phyloP scores from a whole-genome alignment of 1,140 invertebrate genomes.

The Neuroterus valhalla region DNA sequence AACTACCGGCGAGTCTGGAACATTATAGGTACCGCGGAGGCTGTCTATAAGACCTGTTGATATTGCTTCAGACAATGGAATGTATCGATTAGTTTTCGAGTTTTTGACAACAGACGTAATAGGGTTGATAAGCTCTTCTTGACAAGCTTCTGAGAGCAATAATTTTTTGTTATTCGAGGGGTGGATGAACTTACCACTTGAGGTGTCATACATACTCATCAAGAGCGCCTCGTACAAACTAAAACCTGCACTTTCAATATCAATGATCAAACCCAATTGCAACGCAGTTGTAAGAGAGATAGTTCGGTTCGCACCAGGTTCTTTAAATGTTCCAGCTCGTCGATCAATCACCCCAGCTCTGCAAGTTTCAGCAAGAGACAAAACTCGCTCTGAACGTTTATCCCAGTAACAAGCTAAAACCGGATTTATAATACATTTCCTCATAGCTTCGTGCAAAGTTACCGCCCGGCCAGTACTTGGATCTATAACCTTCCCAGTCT shows the following conservation, averaged over 20 bases:
- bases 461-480: conserved; percentile 84
- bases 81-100: conserved; percentile 80
- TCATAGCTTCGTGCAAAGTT: conserved; percentile 89
- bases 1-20: conserved; percentile 77
- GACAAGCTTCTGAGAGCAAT: conserved; percentile 86
- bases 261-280: conserved; percentile 85
- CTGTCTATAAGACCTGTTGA: conserved; percentile 84
- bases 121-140: conserved; percentile 88
- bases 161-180: conserved; percentile 86
- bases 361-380: conserved; percentile 86
- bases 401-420: conserved; percentile 88
- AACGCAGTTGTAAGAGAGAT: conserved; percentile 84
- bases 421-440: conserved; percentile 86
- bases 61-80: conserved; percentile 86
- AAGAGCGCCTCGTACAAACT: conserved; percentile 88
- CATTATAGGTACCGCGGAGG: conserved; percentile 80
- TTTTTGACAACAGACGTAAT: conserved; percentile 87
- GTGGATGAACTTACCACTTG: conserved; percentile 85
- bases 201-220: conserved; percentile 87
- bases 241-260: conserved; percentile 88
- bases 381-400: conserved; percentile 80
- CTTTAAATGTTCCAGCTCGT: conserved; percentile 84
- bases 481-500: conserved; percentile 88
- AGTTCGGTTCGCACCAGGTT: conserved; percentile 80
- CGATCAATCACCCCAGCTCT: conserved; percentile 89